Evolutionary conservation across 2,113 vertebrate species (phyloP).

Genomic region (Actinemys pallida): DNA sequence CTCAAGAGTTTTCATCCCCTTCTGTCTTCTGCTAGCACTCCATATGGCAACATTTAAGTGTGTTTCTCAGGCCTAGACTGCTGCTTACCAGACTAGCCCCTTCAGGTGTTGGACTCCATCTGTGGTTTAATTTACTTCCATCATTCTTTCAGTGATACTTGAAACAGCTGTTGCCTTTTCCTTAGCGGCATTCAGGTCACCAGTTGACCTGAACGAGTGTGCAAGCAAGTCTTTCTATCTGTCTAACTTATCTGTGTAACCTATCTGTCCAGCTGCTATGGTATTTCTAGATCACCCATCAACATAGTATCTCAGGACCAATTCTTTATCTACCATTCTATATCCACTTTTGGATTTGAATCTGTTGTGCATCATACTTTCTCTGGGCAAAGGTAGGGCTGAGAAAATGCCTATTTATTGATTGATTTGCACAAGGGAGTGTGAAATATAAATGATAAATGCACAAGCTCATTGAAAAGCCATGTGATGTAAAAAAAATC

Average conservation of each 20-base stretch:
- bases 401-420: neutral
- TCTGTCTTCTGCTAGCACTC: constrained; percentile 61
- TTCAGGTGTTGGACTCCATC: constrained; percentile 72
- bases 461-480: neutral
- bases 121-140: constrained; percentile 71
- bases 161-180: constrained; percentile 74
- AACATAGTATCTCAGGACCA: neutral
- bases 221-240: constrained; percentile 12
- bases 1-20: constrained; percentile 40
- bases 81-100: constrained; percentile 65
- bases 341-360: neutral
- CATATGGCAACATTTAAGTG: constrained; percentile 71
- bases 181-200: constrained; percentile 45
- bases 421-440: neutral
- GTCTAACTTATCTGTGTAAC: neutral
- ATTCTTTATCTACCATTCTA: neutral
- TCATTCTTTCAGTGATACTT: constrained; percentile 62
- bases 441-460: neutral
- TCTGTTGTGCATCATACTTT: neutral
- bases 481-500: neutral
- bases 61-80: constrained; percentile 50
- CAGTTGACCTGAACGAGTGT: constrained; percentile 69
- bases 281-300: neutral
- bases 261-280: constrained; percentile 29
- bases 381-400: neutral